phyloP scores from a whole-genome alignment of 2,888 invertebrate genomes.

The Colostygia pectinataria region DNA sequence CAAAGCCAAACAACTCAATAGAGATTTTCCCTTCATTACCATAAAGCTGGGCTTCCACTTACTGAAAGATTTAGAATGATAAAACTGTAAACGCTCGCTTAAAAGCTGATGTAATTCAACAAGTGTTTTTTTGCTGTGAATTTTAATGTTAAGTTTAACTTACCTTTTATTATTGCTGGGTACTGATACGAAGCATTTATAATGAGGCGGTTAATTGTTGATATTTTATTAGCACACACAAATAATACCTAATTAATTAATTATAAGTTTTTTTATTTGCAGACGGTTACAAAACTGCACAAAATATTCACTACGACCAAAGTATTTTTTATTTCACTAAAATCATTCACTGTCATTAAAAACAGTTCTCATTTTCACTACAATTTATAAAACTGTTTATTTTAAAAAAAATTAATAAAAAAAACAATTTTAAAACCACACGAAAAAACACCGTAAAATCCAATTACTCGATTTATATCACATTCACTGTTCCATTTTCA shows the following conservation, averaged over 20 bases:
- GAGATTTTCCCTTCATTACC: constrained; percentile 9
- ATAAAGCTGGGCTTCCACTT: constrained; percentile 7
- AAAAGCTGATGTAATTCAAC: constrained; percentile 14
- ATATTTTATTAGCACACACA: no score
- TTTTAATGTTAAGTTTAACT: constrained; percentile 10
- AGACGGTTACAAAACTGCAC: no score
- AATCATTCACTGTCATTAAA: no score
- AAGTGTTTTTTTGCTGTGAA: constrained; percentile 10
- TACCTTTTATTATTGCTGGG: constrained; percentile 27
- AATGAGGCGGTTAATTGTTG: constrained; percentile 21
- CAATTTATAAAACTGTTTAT: no score
- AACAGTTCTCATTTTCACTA: no score
- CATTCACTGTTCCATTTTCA: constrained; percentile 3
- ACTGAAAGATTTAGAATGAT: neutral
- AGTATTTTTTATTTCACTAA: no score
- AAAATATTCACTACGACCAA: no score
- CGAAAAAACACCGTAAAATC: neutral
- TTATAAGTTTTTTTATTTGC: no score
- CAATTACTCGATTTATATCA: neutral
- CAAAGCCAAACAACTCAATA: constrained; percentile 8
- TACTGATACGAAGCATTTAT: constrained; percentile 17
- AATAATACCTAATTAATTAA: no score
- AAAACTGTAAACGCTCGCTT: neutral
- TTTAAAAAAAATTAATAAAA: neutral
- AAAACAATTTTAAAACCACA: neutral